A percentile compares a stretch with the other conserved stretches of the same genome.
Evolutionary conservation across 1,140 invertebrate genomes (phyloP).

Genomic region (Drosophila trapezifrons): DNA sequence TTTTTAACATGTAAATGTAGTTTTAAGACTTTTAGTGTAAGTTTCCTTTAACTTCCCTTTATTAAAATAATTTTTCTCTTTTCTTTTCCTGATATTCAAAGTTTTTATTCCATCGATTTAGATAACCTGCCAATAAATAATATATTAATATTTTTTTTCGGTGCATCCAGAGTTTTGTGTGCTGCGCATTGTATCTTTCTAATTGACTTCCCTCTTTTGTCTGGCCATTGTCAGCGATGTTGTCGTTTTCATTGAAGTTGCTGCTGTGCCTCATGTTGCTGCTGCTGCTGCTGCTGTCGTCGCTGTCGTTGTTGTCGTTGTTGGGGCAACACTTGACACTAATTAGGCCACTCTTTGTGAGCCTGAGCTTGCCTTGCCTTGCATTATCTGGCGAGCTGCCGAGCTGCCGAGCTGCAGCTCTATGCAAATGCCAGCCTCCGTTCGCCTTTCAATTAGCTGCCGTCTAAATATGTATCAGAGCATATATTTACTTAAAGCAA

Average conservation of each 20-base stretch:
- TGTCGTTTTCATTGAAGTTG: conserved; percentile 73
- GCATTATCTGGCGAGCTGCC: conserved; percentile 60
- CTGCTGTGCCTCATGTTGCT: conserved; percentile 25
- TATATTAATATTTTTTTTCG: background rate
- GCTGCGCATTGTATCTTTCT: conserved; percentile 74
- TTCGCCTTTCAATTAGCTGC: conserved; percentile 72
- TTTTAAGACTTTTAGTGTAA: too few species aligned
- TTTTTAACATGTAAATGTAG: too few species aligned
- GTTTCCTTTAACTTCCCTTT: too few species aligned
- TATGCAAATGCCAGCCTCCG: conserved; percentile 68
- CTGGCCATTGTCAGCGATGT: conserved; percentile 66
- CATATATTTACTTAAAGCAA: conserved; percentile 54
- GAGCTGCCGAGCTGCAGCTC: conserved; percentile 17
- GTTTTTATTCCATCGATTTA: too few species aligned
- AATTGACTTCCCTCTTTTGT: conserved; percentile 81
- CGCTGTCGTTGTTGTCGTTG: conserved; percentile 41
- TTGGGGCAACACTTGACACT: conserved; percentile 79
- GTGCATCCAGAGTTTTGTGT: conserved; percentile 37
- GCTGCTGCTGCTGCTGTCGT: conserved; percentile 10
- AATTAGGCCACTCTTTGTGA: conserved; percentile 81
- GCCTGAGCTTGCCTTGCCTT: conserved; percentile 53
- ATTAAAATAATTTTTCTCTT: too few species aligned
- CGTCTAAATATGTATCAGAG: conserved; percentile 68
- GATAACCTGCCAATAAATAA: too few species aligned
- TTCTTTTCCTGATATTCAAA: too few species aligned